Evolutionary conservation across 2,797 vertebrate species (phyloP), one percentile per base, ranked within the genome.

Genomic region (Threskiornis aethiopicus): DNA sequence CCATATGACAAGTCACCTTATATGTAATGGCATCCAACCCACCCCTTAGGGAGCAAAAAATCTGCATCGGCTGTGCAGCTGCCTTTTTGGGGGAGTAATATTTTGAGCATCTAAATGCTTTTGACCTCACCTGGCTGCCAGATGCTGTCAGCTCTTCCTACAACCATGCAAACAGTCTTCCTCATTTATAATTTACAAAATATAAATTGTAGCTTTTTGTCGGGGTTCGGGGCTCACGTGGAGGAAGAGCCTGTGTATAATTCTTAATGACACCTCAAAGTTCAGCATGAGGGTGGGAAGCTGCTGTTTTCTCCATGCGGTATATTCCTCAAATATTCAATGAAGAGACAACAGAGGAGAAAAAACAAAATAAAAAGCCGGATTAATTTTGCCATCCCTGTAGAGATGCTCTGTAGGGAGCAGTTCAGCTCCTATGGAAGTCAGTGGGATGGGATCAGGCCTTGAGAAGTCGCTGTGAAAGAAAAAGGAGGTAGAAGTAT

Each of bases 121-220:
- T 55, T 87, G 84, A 85, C 71, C 89, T 97, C 94, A 97, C 87
- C 93, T 96, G 93, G 71, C 64, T 89, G 72, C 84, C 79, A 72
- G 92, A 70, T 84, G 82, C 82, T 82, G 79, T 58, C 89, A 84
- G 86, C 89, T 84, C 21, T 90, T 92, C 77, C 72, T 59, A 26
- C 59, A 67, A 18, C 49, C 59, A 7, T 57, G 49, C 5, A 3
- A 73, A 31, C 21, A 42, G 28, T 70, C 41, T 57, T 61, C 28
- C 51, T 93, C 46, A 13, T 91, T 91, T 97, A 55, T 89, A 39
- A 87, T 94, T 96, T 89, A 49, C 42, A 28, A 33, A 75, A 19
- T 9, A 67, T 8, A 72, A 93, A 59, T 16, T 4, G 0, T 11
- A 11, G 46, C 31, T 78, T 92, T 97, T 92, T 42, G 29, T 47